Percentiles rank a stretch among this genome's conserved stretches.
These are phyloP conservation scores for Drosophila sordidula DNA, from an alignment of 2,888 invertebrate genomes.

Conservation along the genomic window DNA sequence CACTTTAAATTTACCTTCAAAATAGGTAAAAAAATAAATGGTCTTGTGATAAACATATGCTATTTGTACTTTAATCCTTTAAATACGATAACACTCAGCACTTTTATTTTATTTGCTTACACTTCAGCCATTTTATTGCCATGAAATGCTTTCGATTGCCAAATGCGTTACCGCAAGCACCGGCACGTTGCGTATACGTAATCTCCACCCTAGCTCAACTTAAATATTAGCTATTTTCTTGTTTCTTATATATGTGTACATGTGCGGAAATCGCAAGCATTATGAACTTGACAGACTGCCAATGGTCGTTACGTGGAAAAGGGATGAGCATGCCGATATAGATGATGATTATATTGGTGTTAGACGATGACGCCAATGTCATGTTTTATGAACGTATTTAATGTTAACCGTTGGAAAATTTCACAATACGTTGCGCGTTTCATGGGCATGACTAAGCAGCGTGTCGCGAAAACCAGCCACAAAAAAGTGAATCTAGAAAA, in stretches of 20 bases:
- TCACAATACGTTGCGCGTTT: conserved; percentile 46
- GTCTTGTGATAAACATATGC: neutral
- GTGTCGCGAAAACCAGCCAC: conserved; percentile 24
- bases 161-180: neutral
- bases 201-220: neutral
- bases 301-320: conserved; percentile 1
- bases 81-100: neutral
- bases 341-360: conserved; percentile 37
- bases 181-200: conserved; percentile 27
- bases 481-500: conserved; percentile 5
- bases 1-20: neutral
- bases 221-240: conserved; percentile 16
- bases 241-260: neutral
- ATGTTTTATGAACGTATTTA: conserved; percentile 53
- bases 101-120: conserved; percentile 1
- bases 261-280: conserved; percentile 33
- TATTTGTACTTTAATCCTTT: neutral
- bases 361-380: conserved; percentile 17
- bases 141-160: conserved; percentile 5
- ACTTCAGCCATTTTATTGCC: conserved; percentile 14
- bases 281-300: conserved; percentile 53
- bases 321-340: conserved; percentile 23
- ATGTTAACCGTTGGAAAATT: conserved; percentile 61
- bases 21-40: neutral
- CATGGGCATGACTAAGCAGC: conserved; percentile 70